Evolutionary conservation across 2,113 vertebrate genomes (phyloP).

Genomic region (Naja naja): DNA sequence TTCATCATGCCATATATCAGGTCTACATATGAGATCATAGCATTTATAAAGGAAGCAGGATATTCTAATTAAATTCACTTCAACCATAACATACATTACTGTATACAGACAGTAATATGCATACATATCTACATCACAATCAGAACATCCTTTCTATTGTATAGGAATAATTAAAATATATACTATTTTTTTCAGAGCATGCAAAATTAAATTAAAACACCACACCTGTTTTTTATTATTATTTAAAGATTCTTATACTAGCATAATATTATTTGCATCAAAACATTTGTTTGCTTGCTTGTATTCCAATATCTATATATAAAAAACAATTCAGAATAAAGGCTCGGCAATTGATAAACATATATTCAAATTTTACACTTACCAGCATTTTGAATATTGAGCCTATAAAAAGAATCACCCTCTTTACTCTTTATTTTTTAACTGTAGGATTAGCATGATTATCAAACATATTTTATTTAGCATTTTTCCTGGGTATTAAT

Average conservation of each 20-base stretch:
- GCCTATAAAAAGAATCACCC: neutral
- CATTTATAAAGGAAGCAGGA: neutral
- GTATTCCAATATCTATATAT: neutral
- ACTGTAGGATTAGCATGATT: neutral
- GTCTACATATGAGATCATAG: neutral
- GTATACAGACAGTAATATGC: neutral
- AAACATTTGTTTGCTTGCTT: neutral
- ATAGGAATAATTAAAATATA: neutral
- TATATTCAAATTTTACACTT: neutral
- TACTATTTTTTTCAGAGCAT: neutral
- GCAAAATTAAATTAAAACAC: neutral
- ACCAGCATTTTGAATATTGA: neutral
- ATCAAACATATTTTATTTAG: neutral
- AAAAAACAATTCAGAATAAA: neutral
- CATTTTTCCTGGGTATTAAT: neutral
- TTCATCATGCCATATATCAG: neutral
- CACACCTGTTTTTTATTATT: neutral
- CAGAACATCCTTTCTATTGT: neutral
- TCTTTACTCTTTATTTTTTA: neutral
- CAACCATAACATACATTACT: neutral
- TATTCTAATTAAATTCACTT: neutral
- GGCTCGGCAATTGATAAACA: neutral
- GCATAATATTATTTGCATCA: neutral
- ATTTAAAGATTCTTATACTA: neutral
- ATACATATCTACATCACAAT: neutral